Percentiles rank a stretch among this genome's conserved stretches.
phyloP scores from a whole-genome alignment of 2,113 vertebrate species.

The Melanocharis versteri region DNA sequence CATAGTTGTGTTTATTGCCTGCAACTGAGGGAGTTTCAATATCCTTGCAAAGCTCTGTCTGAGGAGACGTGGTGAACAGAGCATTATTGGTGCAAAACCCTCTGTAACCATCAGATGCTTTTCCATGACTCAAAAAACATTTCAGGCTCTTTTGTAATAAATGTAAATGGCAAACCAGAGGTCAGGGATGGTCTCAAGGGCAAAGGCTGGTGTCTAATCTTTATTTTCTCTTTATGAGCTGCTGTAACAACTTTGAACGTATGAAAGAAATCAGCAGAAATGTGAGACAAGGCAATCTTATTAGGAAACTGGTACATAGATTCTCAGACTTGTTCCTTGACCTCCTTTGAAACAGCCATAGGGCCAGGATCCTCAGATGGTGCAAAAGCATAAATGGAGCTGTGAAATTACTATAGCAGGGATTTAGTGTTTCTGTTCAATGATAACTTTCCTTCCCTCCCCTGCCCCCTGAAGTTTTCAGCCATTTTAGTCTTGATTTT shows the following conservation, averaged over 20 bases:
- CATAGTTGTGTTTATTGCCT: constrained; percentile 64
- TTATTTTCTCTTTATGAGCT: constrained; percentile 61
- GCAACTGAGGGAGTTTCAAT: constrained; percentile 52
- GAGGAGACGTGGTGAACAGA: not conserved
- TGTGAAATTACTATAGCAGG: not conserved
- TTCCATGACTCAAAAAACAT: constrained; percentile 13
- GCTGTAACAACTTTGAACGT: constrained; percentile 46
- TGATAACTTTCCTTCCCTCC: not conserved
- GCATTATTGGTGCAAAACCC: constrained; percentile 28
- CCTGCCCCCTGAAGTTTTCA: not conserved
- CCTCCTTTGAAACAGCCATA: not conserved
- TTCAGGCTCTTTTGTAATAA: constrained; percentile 56
- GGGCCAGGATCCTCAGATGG: not conserved
- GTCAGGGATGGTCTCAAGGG: constrained; percentile 61
- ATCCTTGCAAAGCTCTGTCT: constrained; percentile 38
- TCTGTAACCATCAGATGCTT: constrained; percentile 45
- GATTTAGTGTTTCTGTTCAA: not conserved
- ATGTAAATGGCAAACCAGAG: constrained; percentile 60
- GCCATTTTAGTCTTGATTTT: constrained; percentile 12
- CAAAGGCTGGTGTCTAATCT: constrained; percentile 55
- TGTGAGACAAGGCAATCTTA: constrained; percentile 37
- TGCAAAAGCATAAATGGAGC: not conserved
- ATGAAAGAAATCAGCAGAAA: constrained; percentile 60
- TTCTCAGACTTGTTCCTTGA: constrained; percentile 43
- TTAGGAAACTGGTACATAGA: constrained; percentile 38